phyloP scores from a whole-genome alignment of 2,797 vertebrate genomes.

The Linurgus olivaceus region DNA sequence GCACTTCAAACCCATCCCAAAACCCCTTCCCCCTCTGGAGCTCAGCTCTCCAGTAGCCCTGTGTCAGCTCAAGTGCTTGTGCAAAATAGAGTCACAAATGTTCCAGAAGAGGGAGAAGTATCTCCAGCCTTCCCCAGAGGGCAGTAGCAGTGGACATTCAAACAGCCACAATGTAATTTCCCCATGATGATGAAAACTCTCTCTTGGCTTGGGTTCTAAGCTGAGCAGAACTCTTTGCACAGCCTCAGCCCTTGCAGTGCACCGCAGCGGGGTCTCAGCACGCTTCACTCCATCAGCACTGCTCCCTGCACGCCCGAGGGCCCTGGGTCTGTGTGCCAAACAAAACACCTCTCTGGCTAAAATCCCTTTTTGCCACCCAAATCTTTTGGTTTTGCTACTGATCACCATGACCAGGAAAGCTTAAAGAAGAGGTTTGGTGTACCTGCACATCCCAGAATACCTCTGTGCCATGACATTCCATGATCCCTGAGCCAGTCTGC shows the following conservation, averaged over 20 bases:
- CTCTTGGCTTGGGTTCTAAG: rapidly evolving
- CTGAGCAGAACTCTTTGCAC: not conserved
- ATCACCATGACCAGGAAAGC: not conserved
- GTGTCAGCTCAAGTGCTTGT: not conserved
- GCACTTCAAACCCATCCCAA: not conserved
- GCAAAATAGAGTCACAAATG: not conserved
- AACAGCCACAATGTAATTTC: not conserved
- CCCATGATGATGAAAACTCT: not conserved
- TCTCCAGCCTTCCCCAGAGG: not conserved
- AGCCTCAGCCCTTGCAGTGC: not conserved
- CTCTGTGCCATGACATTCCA: rapidly evolving
- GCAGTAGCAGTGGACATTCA: not conserved
- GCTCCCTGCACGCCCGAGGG: rapidly evolving
- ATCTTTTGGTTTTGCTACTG: not conserved
- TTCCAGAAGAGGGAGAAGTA: not conserved
- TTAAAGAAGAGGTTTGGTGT: not conserved
- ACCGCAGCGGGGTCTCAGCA: rapidly evolving
- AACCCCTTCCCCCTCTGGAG: not conserved
- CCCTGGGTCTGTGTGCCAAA: not conserved
- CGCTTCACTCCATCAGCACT: rapidly evolving
- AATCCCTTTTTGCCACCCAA: not conserved
- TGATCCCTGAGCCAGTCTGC: not conserved
- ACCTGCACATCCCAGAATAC: not conserved
- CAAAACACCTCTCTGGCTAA: not conserved
- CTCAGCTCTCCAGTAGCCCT: not conserved